A percentile compares a stretch with the other conserved stretches of the same genome.
Evolutionary conservation across 2,888 invertebrate species (phyloP).

Genomic region (Harpalus rufipes): DNA sequence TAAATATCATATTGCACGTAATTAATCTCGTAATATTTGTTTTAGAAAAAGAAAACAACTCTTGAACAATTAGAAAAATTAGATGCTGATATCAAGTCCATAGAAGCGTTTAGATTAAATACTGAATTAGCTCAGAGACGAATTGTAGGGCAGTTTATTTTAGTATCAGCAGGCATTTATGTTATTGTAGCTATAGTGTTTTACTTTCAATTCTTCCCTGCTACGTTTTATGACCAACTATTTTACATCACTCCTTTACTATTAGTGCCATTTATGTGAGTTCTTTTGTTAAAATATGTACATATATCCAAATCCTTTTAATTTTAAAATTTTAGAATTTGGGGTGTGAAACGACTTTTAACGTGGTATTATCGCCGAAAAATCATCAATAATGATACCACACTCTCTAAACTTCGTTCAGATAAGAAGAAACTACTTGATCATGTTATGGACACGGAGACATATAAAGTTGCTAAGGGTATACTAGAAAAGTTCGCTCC

Average conservation of each 20-base stretch:
- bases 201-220: conserved; percentile 90
- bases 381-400: conserved; percentile 87
- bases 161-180: conserved; percentile 85
- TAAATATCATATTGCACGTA: conserved; percentile 19
- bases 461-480: conserved; percentile 95
- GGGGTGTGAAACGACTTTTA: conserved; percentile 87
- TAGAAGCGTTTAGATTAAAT: conserved; percentile 88
- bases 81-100: conserved; percentile 88
- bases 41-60: conserved; percentile 80
- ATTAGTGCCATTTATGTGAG: conserved; percentile 92
- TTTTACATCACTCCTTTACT: conserved; percentile 89
- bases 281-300: conserved; percentile 56
- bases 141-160: conserved; percentile 87
- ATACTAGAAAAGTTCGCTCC: conserved; percentile 93
- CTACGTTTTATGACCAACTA: conserved; percentile 85
- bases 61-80: conserved; percentile 83
- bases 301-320: too few relatives aligned
- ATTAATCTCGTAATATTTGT: conserved; percentile 66
- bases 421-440: conserved; percentile 94
- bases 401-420: conserved; percentile 85
- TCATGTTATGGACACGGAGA: conserved; percentile 98
- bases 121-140: conserved; percentile 90
- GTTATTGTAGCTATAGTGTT: conserved; percentile 86
- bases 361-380: conserved; percentile 94
- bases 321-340: conserved; percentile 81